Conservation (phyloP, 2,797 vertebrate species). For the Todus mexicanus region DNA sequence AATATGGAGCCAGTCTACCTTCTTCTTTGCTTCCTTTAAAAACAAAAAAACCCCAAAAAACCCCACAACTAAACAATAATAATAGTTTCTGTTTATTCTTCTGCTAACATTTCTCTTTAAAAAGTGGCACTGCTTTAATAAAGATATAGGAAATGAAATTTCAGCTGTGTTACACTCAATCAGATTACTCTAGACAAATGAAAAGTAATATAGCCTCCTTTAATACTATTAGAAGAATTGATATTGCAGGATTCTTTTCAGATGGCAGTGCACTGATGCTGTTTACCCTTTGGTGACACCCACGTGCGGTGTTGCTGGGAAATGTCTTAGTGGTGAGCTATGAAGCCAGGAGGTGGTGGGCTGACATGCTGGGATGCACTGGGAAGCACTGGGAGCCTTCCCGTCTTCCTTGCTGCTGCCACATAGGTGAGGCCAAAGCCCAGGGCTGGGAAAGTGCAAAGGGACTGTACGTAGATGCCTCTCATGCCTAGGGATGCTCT, state of each 20-base stretch:
- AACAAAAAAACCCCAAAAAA: too few species aligned
- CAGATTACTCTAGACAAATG: conserved; percentile 61
- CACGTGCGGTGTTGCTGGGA: not conserved
- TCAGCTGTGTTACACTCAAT: conserved; percentile 46
- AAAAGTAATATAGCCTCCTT: conserved; percentile 60
- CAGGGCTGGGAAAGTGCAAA: not conserved
- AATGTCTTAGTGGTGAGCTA: not conserved
- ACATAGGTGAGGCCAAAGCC: not conserved
- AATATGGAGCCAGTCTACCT: conserved; percentile 48
- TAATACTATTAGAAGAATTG: conserved; percentile 50
- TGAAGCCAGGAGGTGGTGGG: not conserved
- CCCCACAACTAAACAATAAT: conserved; percentile 36
- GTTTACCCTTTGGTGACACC: not conserved
- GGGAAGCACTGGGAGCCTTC: not conserved
- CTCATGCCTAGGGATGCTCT: not conserved
- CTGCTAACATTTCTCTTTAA: conserved; percentile 59
- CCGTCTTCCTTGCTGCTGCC: fast-evolving
- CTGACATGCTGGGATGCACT: fast-evolving
- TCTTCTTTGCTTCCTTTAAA: conserved; percentile 27
- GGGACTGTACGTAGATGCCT: fast-evolving
- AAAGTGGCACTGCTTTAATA: conserved; percentile 57
- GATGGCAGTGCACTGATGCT: not conserved
- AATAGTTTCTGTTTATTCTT: conserved; percentile 58
- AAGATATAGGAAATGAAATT: conserved; percentile 70
- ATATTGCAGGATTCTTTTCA: conserved; percentile 16